Evolutionary conservation across 2,888 invertebrate genomes (phyloP).

Genomic region (Sesia bembeciformis): DNA sequence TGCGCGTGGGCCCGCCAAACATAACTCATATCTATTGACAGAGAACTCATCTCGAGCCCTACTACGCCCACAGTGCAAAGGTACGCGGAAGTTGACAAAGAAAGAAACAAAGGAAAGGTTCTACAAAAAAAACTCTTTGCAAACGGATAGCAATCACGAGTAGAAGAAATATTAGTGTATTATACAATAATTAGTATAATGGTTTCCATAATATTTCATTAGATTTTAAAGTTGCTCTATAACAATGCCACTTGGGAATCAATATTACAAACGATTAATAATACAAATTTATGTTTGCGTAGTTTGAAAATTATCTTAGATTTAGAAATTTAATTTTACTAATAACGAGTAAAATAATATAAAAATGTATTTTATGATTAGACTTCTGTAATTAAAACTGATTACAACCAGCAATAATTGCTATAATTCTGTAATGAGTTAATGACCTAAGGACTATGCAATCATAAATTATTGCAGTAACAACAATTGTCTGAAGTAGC

Average conservation of each 20-base stretch:
- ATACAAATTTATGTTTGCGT: no score
- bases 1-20: conserved; percentile 58
- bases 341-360: no score
- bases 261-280: no score
- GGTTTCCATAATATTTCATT: no score
- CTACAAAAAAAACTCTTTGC: no score
- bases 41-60: conserved; percentile 42
- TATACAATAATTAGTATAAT: no score
- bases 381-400: background rate
- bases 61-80: conserved; percentile 17
- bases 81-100: conserved; percentile 11
- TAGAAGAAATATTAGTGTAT: no score
- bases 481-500: conserved; percentile 8
- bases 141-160: no score
- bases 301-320: no score
- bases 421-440: conserved; percentile 17
- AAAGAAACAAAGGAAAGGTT: background rate
- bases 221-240: no score
- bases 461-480: conserved; percentile 14
- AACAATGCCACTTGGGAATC: no score
- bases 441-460: conserved; percentile 16
- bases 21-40: conserved; percentile 37
- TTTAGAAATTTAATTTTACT: no score
- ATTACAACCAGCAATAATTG: conserved; percentile 7
- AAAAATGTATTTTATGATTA: background rate